A percentile compares a stretch with the other conserved stretches of the same genome.
These are phyloP conservation scores for Nycticorax nycticorax DNA, from an alignment of 2,113 vertebrate species.

Conservation along the genomic window DNA sequence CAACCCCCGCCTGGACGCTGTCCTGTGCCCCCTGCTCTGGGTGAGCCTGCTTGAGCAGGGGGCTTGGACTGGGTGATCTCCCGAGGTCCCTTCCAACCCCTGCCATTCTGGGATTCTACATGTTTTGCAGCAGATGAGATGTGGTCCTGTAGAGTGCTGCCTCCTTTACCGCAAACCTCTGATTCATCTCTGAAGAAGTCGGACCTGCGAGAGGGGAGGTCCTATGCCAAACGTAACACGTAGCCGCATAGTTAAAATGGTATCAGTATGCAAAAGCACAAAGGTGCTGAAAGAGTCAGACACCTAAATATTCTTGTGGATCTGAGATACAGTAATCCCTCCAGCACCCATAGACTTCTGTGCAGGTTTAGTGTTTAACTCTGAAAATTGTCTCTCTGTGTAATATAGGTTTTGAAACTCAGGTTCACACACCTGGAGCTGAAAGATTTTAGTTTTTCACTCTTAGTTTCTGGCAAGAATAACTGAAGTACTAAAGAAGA, in stretches of 20 bases:
- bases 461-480: not conserved
- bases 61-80: too few relatives aligned
- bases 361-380: not conserved
- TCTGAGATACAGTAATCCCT: not conserved
- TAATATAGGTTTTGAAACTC: not conserved
- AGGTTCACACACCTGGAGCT: not conserved
- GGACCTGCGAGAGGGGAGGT: not conserved
- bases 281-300: not conserved
- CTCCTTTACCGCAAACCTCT: not conserved
- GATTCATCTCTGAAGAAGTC: not conserved
- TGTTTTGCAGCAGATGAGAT: not conserved
- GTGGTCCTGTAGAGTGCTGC: not conserved
- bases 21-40: too few relatives aligned
- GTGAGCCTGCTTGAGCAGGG: too few relatives aligned
- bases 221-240: not conserved
- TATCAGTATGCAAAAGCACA: not conserved
- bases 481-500: not conserved
- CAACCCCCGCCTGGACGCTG: too few relatives aligned
- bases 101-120: too few relatives aligned
- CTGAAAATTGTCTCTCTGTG: not conserved
- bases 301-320: not conserved
- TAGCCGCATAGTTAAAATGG: not conserved
- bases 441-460: not conserved
- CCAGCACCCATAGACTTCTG: not conserved
- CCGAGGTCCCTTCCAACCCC: too few relatives aligned